These are phyloP conservation scores for Coranthus polyacanthus DNA, from an alignment of 2,797 vertebrate genomes.

Conservation along the genomic window DNA sequence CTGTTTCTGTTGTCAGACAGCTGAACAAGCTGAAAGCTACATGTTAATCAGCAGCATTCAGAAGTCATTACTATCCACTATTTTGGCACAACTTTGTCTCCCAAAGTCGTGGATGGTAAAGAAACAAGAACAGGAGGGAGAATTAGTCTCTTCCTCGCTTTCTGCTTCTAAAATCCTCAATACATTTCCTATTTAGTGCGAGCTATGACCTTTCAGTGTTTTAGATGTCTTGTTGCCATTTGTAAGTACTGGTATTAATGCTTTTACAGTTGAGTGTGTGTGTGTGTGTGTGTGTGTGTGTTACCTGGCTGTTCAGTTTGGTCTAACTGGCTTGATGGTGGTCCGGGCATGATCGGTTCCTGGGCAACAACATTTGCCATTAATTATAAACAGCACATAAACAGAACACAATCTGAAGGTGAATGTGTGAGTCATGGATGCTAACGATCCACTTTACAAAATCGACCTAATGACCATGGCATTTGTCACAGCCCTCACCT, in stretches of 20 bases:
- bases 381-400: slow-evolving; percentile 20
- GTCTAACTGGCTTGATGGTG: slow-evolving; percentile 70
- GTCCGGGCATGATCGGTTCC: slow-evolving; percentile 80
- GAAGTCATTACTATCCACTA: too few relatives aligned
- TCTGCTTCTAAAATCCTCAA: neutral
- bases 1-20: too few relatives aligned
- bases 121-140: neutral
- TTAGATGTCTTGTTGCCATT: neutral
- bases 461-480: neutral
- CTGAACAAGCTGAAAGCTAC: too few relatives aligned
- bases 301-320: slow-evolving; percentile 81
- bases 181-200: neutral
- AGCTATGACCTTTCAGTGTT: neutral
- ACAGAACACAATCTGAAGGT: neutral
- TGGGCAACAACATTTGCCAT: slow-evolving; percentile 51
- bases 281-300: neutral
- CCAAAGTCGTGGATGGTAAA: too few relatives aligned
- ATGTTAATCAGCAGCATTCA: too few relatives aligned
- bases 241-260: neutral
- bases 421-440: neutral
- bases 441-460: neutral
- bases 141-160: neutral
- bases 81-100: too few relatives aligned
- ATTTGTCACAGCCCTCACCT: slow-evolving; percentile 66
- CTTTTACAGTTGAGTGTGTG: neutral